Conservation (phyloP, 2,888 invertebrate genomes). For the Heliconius aoede region DNA sequence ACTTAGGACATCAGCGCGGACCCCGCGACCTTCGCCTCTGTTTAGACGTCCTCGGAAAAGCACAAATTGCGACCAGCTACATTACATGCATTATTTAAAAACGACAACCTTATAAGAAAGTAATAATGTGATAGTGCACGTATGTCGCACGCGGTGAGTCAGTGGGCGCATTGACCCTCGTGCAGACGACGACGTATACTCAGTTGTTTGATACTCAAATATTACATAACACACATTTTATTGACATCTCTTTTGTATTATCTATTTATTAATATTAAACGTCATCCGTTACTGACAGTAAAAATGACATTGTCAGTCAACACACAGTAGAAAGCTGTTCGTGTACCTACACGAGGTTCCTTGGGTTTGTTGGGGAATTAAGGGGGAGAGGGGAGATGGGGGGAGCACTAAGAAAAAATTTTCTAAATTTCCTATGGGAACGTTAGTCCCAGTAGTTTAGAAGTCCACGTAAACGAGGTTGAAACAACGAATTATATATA, state of each 20-base stretch:
- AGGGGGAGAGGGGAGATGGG: too few relatives aligned
- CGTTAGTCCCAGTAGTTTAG: too few relatives aligned
- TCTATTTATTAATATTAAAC: not conserved
- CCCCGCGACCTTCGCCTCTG: conserved; percentile 38
- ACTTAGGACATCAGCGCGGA: conserved; percentile 37
- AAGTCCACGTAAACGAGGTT: not conserved
- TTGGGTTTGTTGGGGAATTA: too few relatives aligned
- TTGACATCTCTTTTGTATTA: conserved; percentile 44
- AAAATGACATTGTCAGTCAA: not conserved
- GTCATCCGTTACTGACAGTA: not conserved
- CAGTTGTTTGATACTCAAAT: conserved; percentile 66
- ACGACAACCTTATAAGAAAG: conserved; percentile 81
- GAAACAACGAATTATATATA: not conserved
- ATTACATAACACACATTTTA: conserved; percentile 52
- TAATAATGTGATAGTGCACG: conserved; percentile 79
- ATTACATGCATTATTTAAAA: conserved; percentile 82
- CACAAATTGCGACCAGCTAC: conserved; percentile 79
- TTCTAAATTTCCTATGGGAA: too few relatives aligned
- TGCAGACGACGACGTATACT: conserved; percentile 68
- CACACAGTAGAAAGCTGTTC: not conserved
- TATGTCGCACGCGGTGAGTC: conserved; percentile 76
- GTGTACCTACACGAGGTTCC: not conserved
- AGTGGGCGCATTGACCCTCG: conserved; percentile 76
- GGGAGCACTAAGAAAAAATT: not conserved
- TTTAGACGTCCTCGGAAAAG: conserved; percentile 54